Conservation (phyloP, 1,140 invertebrate genomes). For the Temnothorax curvispinosus region DNA sequence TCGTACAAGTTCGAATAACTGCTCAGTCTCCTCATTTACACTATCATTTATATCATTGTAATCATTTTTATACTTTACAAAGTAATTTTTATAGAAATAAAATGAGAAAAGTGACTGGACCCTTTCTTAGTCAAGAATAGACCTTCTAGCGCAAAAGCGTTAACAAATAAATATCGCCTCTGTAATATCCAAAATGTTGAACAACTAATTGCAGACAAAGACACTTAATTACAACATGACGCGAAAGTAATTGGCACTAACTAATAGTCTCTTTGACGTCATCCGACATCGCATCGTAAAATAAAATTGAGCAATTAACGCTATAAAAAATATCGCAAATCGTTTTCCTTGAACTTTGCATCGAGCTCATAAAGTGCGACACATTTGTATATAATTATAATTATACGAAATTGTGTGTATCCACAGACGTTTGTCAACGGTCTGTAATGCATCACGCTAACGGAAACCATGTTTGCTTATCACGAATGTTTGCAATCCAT, state of each 20-base stretch:
- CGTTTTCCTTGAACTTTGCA: not conserved
- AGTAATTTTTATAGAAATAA: not conserved
- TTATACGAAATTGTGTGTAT: constrained; percentile 26
- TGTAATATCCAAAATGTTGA: not conserved
- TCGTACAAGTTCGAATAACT: not conserved
- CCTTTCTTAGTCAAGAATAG: not conserved
- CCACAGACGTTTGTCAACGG: not conserved
- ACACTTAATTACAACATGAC: not conserved
- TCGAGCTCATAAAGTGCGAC: not conserved
- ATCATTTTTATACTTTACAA: not conserved
- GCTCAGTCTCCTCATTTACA: not conserved
- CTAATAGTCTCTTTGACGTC: constrained; percentile 1
- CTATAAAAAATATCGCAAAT: not conserved
- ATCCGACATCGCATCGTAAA: not conserved
- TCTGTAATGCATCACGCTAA: constrained; percentile 15
- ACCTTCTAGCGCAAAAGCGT: not conserved
- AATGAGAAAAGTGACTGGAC: not conserved
- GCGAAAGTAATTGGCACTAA: constrained; percentile 32
- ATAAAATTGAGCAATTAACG: constrained; percentile 33
- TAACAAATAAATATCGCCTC: not conserved
- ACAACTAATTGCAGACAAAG: constrained; percentile 17
- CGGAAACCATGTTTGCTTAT: constrained; percentile 52
- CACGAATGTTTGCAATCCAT: constrained; percentile 54
- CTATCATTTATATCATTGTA: not conserved
- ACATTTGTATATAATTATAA: constrained; percentile 41